Evolutionary conservation across 1,140 invertebrate species (phyloP).

Genomic region (Trachymyrmex cornetzi): DNA sequence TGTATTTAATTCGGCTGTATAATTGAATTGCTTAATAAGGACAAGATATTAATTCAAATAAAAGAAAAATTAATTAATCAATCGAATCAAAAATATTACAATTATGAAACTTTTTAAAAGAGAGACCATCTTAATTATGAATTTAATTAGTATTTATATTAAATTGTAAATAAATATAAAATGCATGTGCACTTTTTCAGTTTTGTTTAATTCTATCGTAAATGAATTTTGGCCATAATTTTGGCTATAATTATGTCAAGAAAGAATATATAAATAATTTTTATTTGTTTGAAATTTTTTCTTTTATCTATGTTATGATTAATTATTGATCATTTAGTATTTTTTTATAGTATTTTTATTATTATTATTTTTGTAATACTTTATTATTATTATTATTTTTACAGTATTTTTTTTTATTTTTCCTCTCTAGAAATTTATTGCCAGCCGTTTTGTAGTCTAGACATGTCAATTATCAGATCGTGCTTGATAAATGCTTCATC

Average conservation of each 20-base stretch:
- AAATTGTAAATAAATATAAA: conserved; percentile 16
- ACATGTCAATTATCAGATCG: background rate
- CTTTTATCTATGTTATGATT: background rate
- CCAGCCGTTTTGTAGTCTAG: background rate
- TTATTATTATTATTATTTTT: background rate
- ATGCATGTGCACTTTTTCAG: too few species aligned
- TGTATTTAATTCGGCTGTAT: background rate
- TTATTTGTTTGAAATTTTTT: background rate
- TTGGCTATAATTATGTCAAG: background rate
- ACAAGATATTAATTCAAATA: background rate
- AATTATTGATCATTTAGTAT: background rate
- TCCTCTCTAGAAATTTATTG: background rate
- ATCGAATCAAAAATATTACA: background rate
- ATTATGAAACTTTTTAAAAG: background rate
- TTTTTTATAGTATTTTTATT: background rate
- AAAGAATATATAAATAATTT: conserved; percentile 6
- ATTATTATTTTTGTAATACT: background rate
- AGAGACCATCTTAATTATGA: background rate
- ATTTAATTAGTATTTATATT: background rate
- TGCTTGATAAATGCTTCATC: background rate
- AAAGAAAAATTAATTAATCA: conserved; percentile 10
- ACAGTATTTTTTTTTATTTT: background rate
- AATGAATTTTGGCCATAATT: background rate
- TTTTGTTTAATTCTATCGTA: background rate
- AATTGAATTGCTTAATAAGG: background rate